Evolutionary conservation across 2,888 invertebrate species (phyloP), one percentile per base, ranked within the genome.

Genomic region (Isotomurus palustris): DNA sequence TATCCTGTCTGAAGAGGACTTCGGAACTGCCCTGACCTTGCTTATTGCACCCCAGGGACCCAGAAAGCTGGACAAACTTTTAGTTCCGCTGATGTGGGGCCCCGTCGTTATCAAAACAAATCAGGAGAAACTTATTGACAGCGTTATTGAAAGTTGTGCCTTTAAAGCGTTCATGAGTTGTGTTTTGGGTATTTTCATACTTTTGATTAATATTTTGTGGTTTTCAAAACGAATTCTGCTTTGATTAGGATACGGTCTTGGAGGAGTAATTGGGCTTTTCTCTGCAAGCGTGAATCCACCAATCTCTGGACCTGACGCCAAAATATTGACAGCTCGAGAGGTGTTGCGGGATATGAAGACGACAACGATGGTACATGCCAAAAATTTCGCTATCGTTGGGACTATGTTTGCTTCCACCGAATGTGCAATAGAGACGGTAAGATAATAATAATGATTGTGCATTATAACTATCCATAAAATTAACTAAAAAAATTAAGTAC

Each of bases 381-480:
- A 97, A 77, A 99, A 97, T 77, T 99, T 99, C 80, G 97, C 96
- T 1, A 81, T 96, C 41, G 84, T 99, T 68, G 99, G 99, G 55
- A 85, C 88, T 6, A 83, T 97, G 64, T 99, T 97, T 78, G 88
- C 97, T 5, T 90, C 84, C 1, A 86, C 94, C 10, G 99, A 99
- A 78, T 99, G 99, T 75, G 81, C 86, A 22, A 87, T 99, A 72
- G 99, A 99, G 81, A 84, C 88, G 38, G 92, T 92, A 75, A 77
- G 80, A 75, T n/a, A n/a, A n/a, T n/a, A n/a, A n/a, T n/a, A n/a
- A n/a, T n/a, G n/a, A n/a, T n/a, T n/a, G n/a, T n/a, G n/a, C n/a
- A n/a, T n/a, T n/a, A n/a, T n/a, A n/a, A n/a, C n/a, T n/a, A n/a
- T n/a, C n/a, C n/a, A n/a, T n/a, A n/a, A n/a, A n/a, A n/a, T n/a